Evolutionary conservation across 23 tunicate species (phyloP).

Genomic region (Corella eumyota): DNA sequence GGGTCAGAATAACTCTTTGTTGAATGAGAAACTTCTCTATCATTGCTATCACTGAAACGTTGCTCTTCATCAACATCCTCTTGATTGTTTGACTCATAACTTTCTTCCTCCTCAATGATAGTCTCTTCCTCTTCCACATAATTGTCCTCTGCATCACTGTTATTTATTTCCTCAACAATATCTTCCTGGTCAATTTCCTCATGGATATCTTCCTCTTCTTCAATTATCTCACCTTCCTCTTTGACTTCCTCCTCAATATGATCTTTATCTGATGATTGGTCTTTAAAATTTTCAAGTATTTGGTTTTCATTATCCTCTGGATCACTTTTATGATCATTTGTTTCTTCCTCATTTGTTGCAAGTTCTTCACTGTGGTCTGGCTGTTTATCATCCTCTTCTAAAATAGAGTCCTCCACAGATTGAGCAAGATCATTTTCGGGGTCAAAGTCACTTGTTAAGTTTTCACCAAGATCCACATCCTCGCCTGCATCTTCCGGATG

Average conservation of each 20-base stretch:
- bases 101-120: background rate
- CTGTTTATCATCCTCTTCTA: no score
- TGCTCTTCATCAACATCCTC: no score
- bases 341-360: no score
- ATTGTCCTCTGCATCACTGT: slow-evolving; percentile 11
- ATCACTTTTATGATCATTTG: background rate
- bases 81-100: no score
- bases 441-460: background rate
- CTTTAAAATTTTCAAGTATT: background rate
- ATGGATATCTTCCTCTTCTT: slow-evolving; percentile 5
- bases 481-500: background rate
- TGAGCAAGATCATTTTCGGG: no score
- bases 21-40: no score
- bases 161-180: background rate
- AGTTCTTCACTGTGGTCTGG: no score
- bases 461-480: background rate
- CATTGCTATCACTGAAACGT: no score
- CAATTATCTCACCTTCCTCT: background rate
- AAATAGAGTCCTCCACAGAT: no score
- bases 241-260: background rate
- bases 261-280: slow-evolving; percentile 1
- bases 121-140: background rate
- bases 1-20: no score
- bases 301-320: slow-evolving; percentile 13
- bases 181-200: slow-evolving; percentile 5